phyloP scores from a whole-genome alignment of 2,888 invertebrate genomes.

The Ptychoptera albimana region DNA sequence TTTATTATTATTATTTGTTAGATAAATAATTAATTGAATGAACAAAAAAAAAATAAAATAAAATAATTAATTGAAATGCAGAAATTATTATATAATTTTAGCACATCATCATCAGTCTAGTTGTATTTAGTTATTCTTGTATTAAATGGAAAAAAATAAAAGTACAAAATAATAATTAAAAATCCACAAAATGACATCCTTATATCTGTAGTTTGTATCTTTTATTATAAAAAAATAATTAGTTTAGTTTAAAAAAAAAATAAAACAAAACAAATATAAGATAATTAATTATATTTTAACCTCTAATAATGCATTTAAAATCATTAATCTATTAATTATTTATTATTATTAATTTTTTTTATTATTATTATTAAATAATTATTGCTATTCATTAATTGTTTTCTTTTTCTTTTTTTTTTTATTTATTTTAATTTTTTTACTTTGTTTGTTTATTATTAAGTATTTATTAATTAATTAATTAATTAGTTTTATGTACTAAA shows the following conservation, averaged over 20 bases:
- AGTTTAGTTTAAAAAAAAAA: background rate
- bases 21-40: no score
- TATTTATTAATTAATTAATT: no score
- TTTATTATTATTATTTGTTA: no score
- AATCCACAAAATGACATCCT: no score
- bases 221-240: no score
- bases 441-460: no score
- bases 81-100: background rate
- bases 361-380: slow-evolving; percentile 4
- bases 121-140: background rate
- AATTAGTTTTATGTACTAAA: no score
- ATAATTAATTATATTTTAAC: background rate
- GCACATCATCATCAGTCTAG: no score
- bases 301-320: slow-evolving; percentile 3
- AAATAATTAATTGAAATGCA: background rate
- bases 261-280: background rate
- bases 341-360: slow-evolving; percentile 7
- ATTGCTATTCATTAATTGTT: background rate
- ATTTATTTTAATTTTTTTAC: no score
- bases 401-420: no score
- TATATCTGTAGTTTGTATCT: no score
- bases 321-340: slow-evolving; percentile 6
- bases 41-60: background rate
- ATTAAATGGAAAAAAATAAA: background rate
- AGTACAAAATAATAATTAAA: no score